A percentile compares a stretch with the other conserved stretches of the same genome.
phyloP scores from a whole-genome alignment of 2,888 invertebrate species.

The Boloria euphrosyne region DNA sequence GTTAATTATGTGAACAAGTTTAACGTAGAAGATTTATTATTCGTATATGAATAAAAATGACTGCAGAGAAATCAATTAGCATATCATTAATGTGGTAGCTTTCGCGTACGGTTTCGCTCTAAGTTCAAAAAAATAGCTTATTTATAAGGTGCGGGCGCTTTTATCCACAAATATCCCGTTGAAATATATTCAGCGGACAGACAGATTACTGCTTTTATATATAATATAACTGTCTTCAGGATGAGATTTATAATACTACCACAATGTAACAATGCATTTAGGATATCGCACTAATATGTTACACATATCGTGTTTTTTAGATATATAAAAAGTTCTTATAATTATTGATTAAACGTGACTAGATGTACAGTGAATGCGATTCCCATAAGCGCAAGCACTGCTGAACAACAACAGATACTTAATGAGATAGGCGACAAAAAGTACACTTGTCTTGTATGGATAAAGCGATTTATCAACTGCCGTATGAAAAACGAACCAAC shows the following conservation, averaged over 20 bases:
- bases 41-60: constrained; percentile 5
- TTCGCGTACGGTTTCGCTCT: too few relatives aligned
- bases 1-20: constrained; percentile 8
- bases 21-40: constrained; percentile 16
- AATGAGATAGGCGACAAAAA: constrained; percentile 29
- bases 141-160: too few relatives aligned
- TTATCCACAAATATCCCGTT: too few relatives aligned
- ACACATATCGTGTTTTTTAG: constrained; percentile 1
- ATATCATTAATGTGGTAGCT: constrained; percentile 4
- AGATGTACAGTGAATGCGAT: constrained; percentile 40
- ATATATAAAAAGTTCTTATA: constrained; percentile 6
- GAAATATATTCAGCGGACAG: too few relatives aligned
- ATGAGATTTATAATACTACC: neutral
- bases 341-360: constrained; percentile 33
- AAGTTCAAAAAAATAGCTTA: too few relatives aligned
- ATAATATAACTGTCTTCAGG: too few relatives aligned
- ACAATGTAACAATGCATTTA: neutral
- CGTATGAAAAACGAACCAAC: neutral
- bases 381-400: constrained; percentile 38
- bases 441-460: constrained; percentile 5
- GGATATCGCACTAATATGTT: neutral
- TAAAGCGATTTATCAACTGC: constrained; percentile 20
- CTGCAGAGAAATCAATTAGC: constrained; percentile 1
- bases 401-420: constrained; percentile 29
- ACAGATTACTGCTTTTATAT: too few relatives aligned